These are phyloP conservation scores for Glyphotaelius pellucidus DNA, from an alignment of 2,888 invertebrate species.

Conservation along the genomic window DNA sequence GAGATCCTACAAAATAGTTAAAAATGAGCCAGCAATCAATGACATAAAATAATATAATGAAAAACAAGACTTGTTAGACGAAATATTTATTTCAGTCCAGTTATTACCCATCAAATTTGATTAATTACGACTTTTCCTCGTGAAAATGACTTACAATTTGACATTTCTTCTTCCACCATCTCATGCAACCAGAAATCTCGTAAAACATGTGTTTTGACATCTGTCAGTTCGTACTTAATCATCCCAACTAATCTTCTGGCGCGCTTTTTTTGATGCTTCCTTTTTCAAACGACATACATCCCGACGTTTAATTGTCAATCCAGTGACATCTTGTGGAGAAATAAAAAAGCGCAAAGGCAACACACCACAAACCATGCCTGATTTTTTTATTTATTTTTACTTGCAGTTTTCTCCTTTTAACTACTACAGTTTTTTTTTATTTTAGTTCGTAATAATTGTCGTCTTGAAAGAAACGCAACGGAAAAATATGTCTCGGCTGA, in stretches of 20 bases:
- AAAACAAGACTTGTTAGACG: neutral
- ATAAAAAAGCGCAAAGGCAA: constrained; percentile 30
- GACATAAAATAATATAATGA: too few species aligned
- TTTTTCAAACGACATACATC: constrained; percentile 37
- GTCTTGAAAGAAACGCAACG: constrained; percentile 28
- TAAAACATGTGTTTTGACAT: constrained; percentile 64
- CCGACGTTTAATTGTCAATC: constrained; percentile 30
- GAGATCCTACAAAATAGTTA: too few species aligned
- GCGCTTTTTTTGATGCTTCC: constrained; percentile 35
- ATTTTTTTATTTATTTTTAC: constrained; percentile 14
- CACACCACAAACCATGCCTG: neutral
- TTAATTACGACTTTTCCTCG: neutral
- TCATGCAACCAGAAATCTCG: constrained; percentile 31
- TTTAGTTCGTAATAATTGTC: constrained; percentile 41
- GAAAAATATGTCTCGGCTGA: constrained; percentile 34
- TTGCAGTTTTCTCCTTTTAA: neutral
- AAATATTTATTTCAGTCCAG: neutral
- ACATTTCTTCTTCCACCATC: constrained; percentile 53
- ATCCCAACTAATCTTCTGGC: constrained; percentile 63
- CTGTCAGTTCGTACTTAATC: constrained; percentile 63
- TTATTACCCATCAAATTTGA: neutral
- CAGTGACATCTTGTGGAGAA: constrained; percentile 39
- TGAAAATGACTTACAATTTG: constrained; percentile 55
- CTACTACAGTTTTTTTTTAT: neutral
- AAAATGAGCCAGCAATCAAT: too few species aligned